phyloP scores from a whole-genome alignment of 2,113 vertebrate genomes.

The Paralichthys olivaceus region DNA sequence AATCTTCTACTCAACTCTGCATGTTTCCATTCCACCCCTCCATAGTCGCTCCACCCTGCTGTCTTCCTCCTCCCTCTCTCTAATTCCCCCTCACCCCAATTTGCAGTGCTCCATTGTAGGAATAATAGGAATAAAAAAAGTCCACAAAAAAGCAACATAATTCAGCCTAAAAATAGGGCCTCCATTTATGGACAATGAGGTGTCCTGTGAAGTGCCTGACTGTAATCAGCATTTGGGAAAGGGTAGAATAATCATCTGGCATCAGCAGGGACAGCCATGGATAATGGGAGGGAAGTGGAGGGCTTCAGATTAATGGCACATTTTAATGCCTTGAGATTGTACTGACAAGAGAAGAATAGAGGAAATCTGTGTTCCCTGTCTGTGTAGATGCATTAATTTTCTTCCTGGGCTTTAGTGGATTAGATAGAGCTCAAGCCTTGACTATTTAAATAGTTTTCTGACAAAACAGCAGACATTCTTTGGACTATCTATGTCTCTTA shows the following conservation, averaged over 20 bases:
- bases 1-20: slow-evolving; percentile 20
- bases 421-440: background rate
- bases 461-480: background rate
- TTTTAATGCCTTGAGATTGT: slow-evolving; percentile 27
- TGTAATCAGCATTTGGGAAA: slow-evolving; percentile 60
- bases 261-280: slow-evolving; percentile 28
- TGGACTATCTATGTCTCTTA: background rate
- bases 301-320: slow-evolving; percentile 29
- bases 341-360: slow-evolving; percentile 10
- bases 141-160: slow-evolving; percentile 7
- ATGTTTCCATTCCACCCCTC: slow-evolving; percentile 9
- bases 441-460: background rate
- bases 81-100: slow-evolving; percentile 5
- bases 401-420: background rate
- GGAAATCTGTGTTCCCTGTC: slow-evolving; percentile 8
- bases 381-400: slow-evolving; percentile 7
- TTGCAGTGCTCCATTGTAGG: slow-evolving; percentile 23
- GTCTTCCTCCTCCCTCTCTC: background rate
- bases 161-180: slow-evolving; percentile 49
- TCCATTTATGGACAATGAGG: slow-evolving; percentile 52
- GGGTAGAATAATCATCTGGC: slow-evolving; percentile 44
- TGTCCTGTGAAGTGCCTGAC: slow-evolving; percentile 57
- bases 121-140: slow-evolving; percentile 7
- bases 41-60: background rate
- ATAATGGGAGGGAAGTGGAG: slow-evolving; percentile 15